Conservation (phyloP, 2,888 invertebrate species). For the Agriopis marginaria region DNA sequence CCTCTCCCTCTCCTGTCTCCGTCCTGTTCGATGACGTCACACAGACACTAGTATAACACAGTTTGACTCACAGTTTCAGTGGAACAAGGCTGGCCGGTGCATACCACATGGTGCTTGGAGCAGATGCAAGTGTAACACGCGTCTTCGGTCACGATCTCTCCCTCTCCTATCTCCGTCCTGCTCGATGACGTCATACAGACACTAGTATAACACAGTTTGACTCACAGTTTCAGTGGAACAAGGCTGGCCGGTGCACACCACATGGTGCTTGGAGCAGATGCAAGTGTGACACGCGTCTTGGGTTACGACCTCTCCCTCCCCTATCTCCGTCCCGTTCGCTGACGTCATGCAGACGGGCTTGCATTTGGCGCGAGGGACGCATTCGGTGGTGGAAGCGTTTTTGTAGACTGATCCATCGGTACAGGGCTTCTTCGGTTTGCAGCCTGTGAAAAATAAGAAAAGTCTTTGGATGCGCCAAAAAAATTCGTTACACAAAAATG, state of each 20-base stretch:
- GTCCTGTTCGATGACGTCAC: slow-evolving; percentile 88
- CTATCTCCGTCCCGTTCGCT: slow-evolving; percentile 87
- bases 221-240: slow-evolving; percentile 81
- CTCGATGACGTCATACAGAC: slow-evolving; percentile 89
- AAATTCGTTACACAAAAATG: no score
- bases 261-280: slow-evolving; percentile 89
- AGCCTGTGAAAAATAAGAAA: slow-evolving; percentile 79
- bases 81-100: slow-evolving; percentile 90
- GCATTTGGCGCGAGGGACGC: slow-evolving; percentile 91
- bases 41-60: slow-evolving; percentile 80
- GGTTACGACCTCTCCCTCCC: slow-evolving; percentile 92
- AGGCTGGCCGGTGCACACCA: slow-evolving; percentile 90
- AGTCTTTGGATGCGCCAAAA: background rate
- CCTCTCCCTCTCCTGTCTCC: slow-evolving; percentile 91
- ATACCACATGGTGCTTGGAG: slow-evolving; percentile 89
- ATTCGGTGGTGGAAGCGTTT: slow-evolving; percentile 89
- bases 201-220: no score
- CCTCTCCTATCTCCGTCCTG: slow-evolving; percentile 90
- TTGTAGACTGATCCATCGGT: slow-evolving; percentile 90
- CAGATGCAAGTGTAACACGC: slow-evolving; percentile 93
- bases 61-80: slow-evolving; percentile 62
- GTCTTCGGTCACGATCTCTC: slow-evolving; percentile 91
- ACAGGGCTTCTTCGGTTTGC: slow-evolving; percentile 90
- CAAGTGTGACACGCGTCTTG: slow-evolving; percentile 94
- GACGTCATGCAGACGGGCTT: slow-evolving; percentile 89